Conservation (phyloP, 1,140 invertebrate genomes). For the Eulimnadia texana region DNA sequence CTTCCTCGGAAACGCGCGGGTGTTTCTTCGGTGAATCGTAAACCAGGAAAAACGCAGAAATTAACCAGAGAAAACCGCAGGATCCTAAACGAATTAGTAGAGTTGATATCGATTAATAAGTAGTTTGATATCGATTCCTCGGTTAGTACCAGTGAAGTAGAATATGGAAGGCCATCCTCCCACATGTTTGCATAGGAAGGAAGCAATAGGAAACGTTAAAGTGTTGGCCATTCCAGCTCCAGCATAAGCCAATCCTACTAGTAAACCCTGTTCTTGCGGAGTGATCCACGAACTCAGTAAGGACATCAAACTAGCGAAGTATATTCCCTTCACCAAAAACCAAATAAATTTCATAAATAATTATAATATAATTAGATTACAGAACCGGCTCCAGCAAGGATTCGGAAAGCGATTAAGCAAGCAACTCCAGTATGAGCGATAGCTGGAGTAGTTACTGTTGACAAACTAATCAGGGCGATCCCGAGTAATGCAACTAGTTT, state of each 20-base stretch:
- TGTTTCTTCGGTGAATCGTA: constrained; percentile 34
- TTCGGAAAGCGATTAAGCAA: constrained; percentile 27
- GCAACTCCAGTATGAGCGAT: constrained; percentile 1
- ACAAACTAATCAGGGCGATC: background rate
- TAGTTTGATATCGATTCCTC: background rate
- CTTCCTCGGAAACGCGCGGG: constrained; percentile 32
- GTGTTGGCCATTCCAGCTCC: constrained; percentile 29
- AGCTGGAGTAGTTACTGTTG: constrained; percentile 1
- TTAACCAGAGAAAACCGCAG: constrained; percentile 29
- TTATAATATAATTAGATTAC: background rate
- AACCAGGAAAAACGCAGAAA: constrained; percentile 30
- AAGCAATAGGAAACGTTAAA: constrained; percentile 29
- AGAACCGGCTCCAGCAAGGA: constrained; percentile 30
- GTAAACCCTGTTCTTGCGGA: constrained; percentile 7
- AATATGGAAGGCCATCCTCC: constrained; percentile 33
- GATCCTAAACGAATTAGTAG: constrained; percentile 18
- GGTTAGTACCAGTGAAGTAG: constrained; percentile 25
- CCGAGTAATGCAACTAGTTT: constrained; percentile 21
- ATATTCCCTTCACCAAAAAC: constrained; percentile 31
- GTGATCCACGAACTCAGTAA: constrained; percentile 37
- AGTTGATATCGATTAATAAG: background rate
- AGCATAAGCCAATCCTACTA: constrained; percentile 29
- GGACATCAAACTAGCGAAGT: constrained; percentile 39
- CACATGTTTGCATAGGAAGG: constrained; percentile 28
- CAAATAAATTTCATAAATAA: background rate